Evolutionary conservation across 2,113 vertebrate genomes (phyloP), one percentile per base, ranked within the genome.

Genomic region (Trinectes maculatus): DNA sequence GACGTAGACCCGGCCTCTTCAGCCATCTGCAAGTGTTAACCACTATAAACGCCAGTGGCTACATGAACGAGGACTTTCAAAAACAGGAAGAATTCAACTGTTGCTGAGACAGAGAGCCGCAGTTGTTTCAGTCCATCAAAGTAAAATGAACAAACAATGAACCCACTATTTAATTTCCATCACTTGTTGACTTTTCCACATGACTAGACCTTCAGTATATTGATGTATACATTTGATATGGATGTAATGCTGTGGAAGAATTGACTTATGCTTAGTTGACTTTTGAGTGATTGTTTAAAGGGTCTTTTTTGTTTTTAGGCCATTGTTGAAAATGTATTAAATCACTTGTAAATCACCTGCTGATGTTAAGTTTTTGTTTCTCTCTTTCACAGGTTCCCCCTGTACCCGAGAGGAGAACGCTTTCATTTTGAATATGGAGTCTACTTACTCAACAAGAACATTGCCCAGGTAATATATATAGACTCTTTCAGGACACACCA

Each of bases 361-460:
- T 79, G 73, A 80, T 37, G 0, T n/a, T 29, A 11, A 34, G 19
- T 28, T 49, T 66, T 51, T 66, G n/a, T 53, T 67, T 26, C 42
- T 62, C 42, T 87, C 36, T 69, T 65, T 81, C 61, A 69, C 88
- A 99, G 97, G 86, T 99, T 99, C 87, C 96, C 96, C 56, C 87
- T 99, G 46, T 97, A 97, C 85, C 92, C 94, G 42, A 95, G 97
- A 93, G 96, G 95, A 61, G 97, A 99, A 87, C 95, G 96, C 33
- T 94, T 98, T 80, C 97, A 98, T 62, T 99, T 99, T 91, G 96
- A 99, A 83, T 99, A 99, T 1, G 97, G 96, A 7, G 97, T 99
- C 53, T 99, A 98, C 89, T 94, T 99, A 89, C 95, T 99, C 82
- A 99, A 99, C 94, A 99, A 98, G 92, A 99, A 99, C 74, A 97